Conservation (phyloP, 2,888 invertebrate species). For the Lithodes maja region DNA sequence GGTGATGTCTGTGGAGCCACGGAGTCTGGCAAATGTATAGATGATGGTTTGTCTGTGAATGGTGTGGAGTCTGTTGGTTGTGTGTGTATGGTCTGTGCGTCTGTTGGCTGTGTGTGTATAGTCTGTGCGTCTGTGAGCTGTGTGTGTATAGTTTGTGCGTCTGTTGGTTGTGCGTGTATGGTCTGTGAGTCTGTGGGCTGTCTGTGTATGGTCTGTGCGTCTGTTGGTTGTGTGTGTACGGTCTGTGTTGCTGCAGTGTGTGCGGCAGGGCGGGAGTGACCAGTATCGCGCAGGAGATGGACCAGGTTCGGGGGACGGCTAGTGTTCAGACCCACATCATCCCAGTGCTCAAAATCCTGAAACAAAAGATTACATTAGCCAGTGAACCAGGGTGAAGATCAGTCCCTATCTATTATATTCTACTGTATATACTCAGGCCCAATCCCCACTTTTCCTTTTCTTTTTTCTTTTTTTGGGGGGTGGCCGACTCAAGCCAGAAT, state of each 20-base stretch:
- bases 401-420: no score
- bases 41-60: background rate
- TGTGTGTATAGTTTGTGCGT: no score
- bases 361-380: no score
- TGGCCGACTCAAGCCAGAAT: no score
- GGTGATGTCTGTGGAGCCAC: background rate
- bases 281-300: conserved; percentile 75
- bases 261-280: conserved; percentile 48
- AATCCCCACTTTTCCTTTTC: no score
- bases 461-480: no score
- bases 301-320: conserved; percentile 86
- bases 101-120: background rate
- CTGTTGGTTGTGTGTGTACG: background rate
- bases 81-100: background rate
- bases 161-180: background rate
- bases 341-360: conserved; percentile 93
- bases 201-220: background rate
- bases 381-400: no score
- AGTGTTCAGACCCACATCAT: conserved; percentile 91
- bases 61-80: background rate
- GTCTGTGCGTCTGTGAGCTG: background rate
- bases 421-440: no score
- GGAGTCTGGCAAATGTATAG: no score
- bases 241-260: conserved; percentile 15
- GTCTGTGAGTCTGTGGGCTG: background rate